A percentile compares a stretch with the other conserved stretches of the same genome.
Evolutionary conservation across 2,113 vertebrate species (phyloP).

Genomic region (Rhabdomys dilectus): DNA sequence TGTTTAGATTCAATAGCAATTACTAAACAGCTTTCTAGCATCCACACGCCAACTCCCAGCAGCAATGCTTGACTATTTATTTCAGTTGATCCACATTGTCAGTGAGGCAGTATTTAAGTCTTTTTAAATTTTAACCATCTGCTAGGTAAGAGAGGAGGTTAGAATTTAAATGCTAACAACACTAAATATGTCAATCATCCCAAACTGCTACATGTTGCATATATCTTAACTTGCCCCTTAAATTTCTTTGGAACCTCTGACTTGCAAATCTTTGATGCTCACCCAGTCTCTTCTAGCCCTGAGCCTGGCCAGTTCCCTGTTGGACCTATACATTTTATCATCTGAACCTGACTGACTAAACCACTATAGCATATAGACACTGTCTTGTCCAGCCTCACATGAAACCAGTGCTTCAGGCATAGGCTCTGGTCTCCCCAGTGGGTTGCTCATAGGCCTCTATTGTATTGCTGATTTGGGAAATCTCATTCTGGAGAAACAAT

Average conservation of each 20-base stretch:
- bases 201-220: not conserved
- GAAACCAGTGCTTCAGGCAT: not conserved
- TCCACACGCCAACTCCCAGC: not conserved
- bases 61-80: not conserved
- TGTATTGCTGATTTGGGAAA: not conserved
- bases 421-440: not conserved
- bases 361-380: rapidly evolving
- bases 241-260: not conserved
- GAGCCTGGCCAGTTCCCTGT: not conserved
- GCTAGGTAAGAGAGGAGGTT: not conserved
- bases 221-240: not conserved
- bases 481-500: not conserved
- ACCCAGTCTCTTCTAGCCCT: not conserved
- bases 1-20: not conserved
- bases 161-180: not conserved
- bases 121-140: not conserved
- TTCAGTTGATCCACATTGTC: not conserved
- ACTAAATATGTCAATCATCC: not conserved
- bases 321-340: rapidly evolving
- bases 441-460: rapidly evolving
- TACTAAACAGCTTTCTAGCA: not conserved
- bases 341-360: not conserved
- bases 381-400: not conserved
- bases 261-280: not conserved
- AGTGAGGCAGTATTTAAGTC: not conserved